Percentiles rank a stretch among this genome's conserved stretches.
Evolutionary conservation across 2,797 vertebrate species (phyloP).

Genomic region (Gambusia yucatana): DNA sequence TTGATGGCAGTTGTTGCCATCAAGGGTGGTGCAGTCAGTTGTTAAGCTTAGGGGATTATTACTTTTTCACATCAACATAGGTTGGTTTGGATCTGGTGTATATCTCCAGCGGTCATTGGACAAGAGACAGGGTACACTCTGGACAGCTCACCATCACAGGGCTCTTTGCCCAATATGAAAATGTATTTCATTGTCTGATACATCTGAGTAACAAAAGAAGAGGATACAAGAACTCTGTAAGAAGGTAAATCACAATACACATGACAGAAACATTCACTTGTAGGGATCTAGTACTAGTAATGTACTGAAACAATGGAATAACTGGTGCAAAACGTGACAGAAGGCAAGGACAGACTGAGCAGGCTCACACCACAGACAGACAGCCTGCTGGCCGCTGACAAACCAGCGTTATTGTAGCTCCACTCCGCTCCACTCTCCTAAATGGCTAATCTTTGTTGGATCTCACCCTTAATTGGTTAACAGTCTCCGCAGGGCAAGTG

Average conservation of each 20-base stretch:
- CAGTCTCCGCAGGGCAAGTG: conserved; percentile 84
- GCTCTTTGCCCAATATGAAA: background rate
- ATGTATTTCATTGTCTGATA: background rate
- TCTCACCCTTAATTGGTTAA: conserved; percentile 87
- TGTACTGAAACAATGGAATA: conserved; percentile 50
- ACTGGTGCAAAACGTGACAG: conserved; percentile 72
- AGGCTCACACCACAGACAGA: conserved; percentile 72
- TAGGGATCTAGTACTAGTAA: conserved; percentile 43
- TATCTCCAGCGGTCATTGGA: background rate
- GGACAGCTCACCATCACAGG: background rate
- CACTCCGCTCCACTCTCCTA: conserved; percentile 79
- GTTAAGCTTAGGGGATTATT: background rate
- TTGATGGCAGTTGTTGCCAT: background rate
- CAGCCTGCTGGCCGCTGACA: conserved; percentile 79
- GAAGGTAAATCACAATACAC: background rate
- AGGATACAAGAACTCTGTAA: background rate
- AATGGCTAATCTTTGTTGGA: conserved; percentile 85
- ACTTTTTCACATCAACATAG: background rate
- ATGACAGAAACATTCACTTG: conserved; percentile 35
- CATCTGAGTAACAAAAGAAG: background rate
- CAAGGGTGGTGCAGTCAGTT: background rate
- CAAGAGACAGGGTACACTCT: background rate
- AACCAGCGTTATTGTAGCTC: conserved; percentile 78
- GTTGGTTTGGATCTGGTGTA: background rate
- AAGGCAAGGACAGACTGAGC: conserved; percentile 80